A percentile compares a stretch with the other conserved stretches of the same genome.
Conservation (phyloP, 2,113 vertebrate genomes). For the Euleptes europaea region DNA sequence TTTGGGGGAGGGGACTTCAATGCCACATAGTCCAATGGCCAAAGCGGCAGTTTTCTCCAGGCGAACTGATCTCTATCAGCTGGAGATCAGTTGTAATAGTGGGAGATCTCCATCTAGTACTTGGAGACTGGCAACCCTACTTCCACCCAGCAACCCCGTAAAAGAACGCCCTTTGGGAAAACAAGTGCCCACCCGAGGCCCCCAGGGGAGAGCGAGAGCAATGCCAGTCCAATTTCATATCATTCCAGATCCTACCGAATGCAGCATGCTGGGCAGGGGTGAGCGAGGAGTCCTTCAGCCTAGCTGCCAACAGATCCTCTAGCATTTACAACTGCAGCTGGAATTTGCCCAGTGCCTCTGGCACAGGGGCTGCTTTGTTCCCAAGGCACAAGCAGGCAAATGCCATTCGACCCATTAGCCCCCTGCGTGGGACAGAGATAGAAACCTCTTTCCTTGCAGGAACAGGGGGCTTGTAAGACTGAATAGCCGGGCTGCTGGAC, state of each 20-base stretch:
- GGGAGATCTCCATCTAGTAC: too few species aligned
- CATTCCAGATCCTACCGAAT: slow-evolving; percentile 25
- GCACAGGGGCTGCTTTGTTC: slow-evolving; percentile 84
- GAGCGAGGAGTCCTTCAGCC: slow-evolving; percentile 33
- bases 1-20: too few species aligned
- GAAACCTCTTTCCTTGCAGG: slow-evolving; percentile 87
- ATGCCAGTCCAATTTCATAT: too few species aligned
- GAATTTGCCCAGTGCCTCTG: slow-evolving; percentile 66
- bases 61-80: too few species aligned
- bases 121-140: too few species aligned
- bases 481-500: slow-evolving; percentile 84
- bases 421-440: slow-evolving; percentile 87
- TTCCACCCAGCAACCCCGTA: neutral
- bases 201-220: neutral
- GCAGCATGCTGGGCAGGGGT: slow-evolving; percentile 21
- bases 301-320: slow-evolving; percentile 15
- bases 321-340: slow-evolving; percentile 69
- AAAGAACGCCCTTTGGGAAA: neutral
- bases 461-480: slow-evolving; percentile 88
- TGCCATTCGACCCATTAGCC: slow-evolving; percentile 85
- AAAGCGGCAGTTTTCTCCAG: too few species aligned
- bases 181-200: slow-evolving; percentile 33
- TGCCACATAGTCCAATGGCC: too few species aligned
- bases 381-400: slow-evolving; percentile 81
- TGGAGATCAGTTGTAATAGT: too few species aligned